Base-by-base conservation (phyloP, 2,888 invertebrate species). In the Tenthredo livida region DNA sequence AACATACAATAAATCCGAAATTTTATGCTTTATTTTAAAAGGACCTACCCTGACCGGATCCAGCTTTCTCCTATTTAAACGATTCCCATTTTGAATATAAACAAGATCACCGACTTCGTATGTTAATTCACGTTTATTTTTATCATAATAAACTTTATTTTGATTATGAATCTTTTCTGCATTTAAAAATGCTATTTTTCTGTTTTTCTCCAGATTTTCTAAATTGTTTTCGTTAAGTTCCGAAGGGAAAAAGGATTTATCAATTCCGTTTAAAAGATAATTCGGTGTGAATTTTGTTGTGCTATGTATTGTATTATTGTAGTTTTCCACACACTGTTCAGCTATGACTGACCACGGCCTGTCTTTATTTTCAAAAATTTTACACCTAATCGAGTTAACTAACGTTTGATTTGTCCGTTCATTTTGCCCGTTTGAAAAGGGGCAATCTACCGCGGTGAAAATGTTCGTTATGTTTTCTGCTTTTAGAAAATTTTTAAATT, bases 21-120 rank as follows among this genome's bases (percentile, higher is more conserved):
- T 82, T 84, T 86, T 86, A 43, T 87, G 73, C 86, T 85, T 87
- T 73, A 87, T 86, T 86, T 84, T 85, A 75, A 73, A 86, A 0
- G 86, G 85, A 29, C 86, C 85, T 29, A 73, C 83, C 85, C 86
- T 86, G 40, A 87, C 61, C 43, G 72, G 50, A 75, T 87, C 87
- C 67, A 88, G 80, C 86, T 88, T 88, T n/a, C 85, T 85, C 80
- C 85, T 87, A 65, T 87, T 88, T 72, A 87, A 50, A 82, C 86
- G 85, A 50, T 86, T 87, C 65, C 85, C 58, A 75, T 87, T 87
- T 84, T 87, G 84, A 33, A 87, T 78, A 82, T 86, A 88, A 9
- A 87, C 87, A 54, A 87, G 72, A 84, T 88, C 87, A 82, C 84
- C 85, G 84, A 47, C 84, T 9, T 87, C 84, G 61, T 85, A 87